phyloP scores from a whole-genome alignment of 2,113 vertebrate species.

The Lepus timidus region DNA sequence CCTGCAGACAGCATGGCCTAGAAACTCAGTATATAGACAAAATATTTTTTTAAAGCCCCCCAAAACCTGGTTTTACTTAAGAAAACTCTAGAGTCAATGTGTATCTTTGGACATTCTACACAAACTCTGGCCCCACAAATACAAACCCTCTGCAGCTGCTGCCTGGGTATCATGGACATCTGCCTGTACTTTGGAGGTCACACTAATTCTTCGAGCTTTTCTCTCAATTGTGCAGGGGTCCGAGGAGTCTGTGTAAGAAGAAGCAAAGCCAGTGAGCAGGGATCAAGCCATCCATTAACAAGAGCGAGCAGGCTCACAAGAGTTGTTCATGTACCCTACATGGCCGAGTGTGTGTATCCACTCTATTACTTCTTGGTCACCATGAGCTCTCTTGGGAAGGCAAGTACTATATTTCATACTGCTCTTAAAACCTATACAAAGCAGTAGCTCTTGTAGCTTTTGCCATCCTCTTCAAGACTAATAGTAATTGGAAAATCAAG shows the following conservation, averaged over 20 bases:
- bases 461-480: background rate
- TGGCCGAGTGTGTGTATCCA: background rate
- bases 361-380: background rate
- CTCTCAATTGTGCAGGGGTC: constrained; percentile 84
- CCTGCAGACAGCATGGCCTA: background rate
- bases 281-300: constrained; percentile 35
- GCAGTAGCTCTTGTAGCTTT: background rate
- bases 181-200: constrained; percentile 85
- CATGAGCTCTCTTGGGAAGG: background rate
- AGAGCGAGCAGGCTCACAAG: constrained; percentile 36
- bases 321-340: background rate
- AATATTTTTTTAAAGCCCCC: constrained; percentile 23
- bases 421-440: background rate
- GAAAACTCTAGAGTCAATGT: background rate
- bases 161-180: constrained; percentile 84
- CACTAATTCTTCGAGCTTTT: constrained; percentile 87
- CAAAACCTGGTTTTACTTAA: constrained; percentile 12
- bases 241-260: constrained; percentile 80
- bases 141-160: constrained; percentile 82
- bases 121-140: constrained; percentile 56
- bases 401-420: background rate
- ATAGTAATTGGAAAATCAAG: constrained; percentile 46
- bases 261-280: constrained; percentile 64
- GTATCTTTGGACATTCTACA: constrained; percentile 35
- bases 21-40: constrained; percentile 7